phyloP scores from a whole-genome alignment of 2,797 vertebrate species.

The Acanthopagrus latus region DNA sequence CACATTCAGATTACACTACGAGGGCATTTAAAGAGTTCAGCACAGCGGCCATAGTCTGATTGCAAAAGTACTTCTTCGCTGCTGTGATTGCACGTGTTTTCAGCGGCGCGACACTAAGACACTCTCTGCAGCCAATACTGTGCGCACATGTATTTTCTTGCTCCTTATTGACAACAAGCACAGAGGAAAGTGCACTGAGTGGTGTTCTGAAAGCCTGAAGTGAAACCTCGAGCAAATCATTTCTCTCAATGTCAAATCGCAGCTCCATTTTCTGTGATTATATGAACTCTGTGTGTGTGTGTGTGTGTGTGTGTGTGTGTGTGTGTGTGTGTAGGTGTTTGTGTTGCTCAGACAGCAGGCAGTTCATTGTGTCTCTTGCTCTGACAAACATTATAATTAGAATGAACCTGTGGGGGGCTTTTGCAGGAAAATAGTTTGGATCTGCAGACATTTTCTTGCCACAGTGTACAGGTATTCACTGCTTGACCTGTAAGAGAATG shows the following conservation, averaged over 20 bases:
- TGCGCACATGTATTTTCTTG: neutral
- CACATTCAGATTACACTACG: conserved; percentile 1
- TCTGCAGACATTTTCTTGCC: neutral
- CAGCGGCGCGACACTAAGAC: neutral
- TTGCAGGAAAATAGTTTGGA: neutral
- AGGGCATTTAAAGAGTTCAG: conserved; percentile 23
- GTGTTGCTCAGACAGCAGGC: neutral
- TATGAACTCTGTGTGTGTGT: neutral
- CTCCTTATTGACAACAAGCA: neutral
- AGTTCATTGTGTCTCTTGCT: neutral
- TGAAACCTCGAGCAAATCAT: neutral
- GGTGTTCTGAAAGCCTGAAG: conserved; percentile 2
- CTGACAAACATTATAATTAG: neutral
- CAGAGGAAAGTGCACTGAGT: neutral
- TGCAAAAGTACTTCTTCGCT: neutral
- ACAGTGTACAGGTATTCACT: neutral
- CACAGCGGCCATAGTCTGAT: neutral
- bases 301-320: neutral
- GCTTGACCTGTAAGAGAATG: neutral
- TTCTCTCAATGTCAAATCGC: conserved; percentile 18
- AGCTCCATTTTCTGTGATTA: neutral
- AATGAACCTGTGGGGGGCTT: neutral
- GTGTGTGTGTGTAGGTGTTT: neutral
- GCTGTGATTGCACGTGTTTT: conserved; percentile 6
- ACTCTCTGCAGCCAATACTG: conserved; percentile 7